Conservation (phyloP, 2,888 invertebrate genomes). For the Lasioglossum morio region DNA sequence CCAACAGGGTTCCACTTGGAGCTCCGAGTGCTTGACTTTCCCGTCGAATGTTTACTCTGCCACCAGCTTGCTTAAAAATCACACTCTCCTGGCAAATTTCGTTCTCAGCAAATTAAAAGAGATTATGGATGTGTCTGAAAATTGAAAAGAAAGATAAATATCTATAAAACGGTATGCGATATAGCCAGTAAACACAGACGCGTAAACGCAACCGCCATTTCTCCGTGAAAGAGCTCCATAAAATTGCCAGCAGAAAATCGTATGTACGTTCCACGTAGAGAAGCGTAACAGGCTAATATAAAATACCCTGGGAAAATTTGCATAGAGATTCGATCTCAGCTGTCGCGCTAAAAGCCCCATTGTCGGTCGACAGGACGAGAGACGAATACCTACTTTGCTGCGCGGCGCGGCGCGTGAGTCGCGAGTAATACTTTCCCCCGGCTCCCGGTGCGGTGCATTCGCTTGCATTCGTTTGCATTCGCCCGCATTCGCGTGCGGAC, state of each 20-base stretch:
- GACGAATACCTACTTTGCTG: conserved; percentile 8
- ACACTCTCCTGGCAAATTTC: neutral
- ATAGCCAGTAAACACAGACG: neutral
- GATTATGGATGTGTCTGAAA: neutral
- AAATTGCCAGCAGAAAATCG: neutral
- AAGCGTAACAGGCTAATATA: conserved; percentile 5
- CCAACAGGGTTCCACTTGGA: neutral
- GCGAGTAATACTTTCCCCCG: neutral
- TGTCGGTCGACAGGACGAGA: conserved; percentile 11
- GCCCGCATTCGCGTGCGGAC: neutral
- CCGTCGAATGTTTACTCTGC: neutral
- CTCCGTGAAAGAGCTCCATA: neutral
- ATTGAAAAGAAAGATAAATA: neutral
- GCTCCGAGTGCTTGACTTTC: neutral
- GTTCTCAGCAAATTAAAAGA: too few relatives aligned
- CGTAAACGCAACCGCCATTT: neutral
- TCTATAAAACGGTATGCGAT: neutral
- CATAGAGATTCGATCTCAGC: conserved; percentile 16
- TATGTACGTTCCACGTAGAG: neutral
- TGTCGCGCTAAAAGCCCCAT: conserved; percentile 14
- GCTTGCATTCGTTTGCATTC: neutral
- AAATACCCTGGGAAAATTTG: neutral
- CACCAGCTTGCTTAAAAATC: neutral
- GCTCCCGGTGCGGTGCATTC: neutral
- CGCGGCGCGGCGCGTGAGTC: neutral